Evolutionary conservation across 2,888 invertebrate species (phyloP), one percentile per base, ranked within the genome.

Genomic region (Ectropis crepuscularia): DNA sequence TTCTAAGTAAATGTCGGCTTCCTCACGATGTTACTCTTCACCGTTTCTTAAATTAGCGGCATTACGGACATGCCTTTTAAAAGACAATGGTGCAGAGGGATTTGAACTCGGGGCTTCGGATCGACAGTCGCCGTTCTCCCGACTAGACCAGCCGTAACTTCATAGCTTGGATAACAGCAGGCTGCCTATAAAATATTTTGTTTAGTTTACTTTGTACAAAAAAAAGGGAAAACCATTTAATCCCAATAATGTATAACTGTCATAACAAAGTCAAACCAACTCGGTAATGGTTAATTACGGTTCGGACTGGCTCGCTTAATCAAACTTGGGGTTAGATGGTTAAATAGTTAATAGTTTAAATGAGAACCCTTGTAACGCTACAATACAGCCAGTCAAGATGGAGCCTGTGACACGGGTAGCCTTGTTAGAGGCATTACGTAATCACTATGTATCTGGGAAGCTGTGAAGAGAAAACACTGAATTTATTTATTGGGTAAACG

Each of bases 321-420:
- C 58, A 63, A 59, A 63, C 36, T 63, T 59, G 6, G 54, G 59
- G 50, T 59, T 12, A 50, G 54, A 49, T 55, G 42, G 63, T 59
- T 63, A 41, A 58, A 57, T 63, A 55, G 46, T 54, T 63, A 49
- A 63, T 54, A 57, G 58, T 47, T 63, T 63, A 53, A 63, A 58
- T 16, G 53, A 58, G 57, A 42, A 57, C 57, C 58, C 53, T 50
- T 58, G 63, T 54, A 54, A n/a, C 37, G 8, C 11, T 39, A 28
- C 45, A 51, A n/a, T 11, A 43, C 43, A 6, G 11, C 43, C 6
- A 43, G 10, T 10, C 0, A 28, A 10, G 12, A 11, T 5, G 6
- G 2, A 5, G n/a, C 28, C 36, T 38, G 49, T 11, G 58, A 51
- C 41, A 47, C n/a, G 50, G 50, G 47, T 8, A 6, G 9, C 53